Evolutionary conservation across 2,888 invertebrate genomes (phyloP), one percentile per base, ranked within the genome.

Genomic region (Drosophila mimetica): DNA sequence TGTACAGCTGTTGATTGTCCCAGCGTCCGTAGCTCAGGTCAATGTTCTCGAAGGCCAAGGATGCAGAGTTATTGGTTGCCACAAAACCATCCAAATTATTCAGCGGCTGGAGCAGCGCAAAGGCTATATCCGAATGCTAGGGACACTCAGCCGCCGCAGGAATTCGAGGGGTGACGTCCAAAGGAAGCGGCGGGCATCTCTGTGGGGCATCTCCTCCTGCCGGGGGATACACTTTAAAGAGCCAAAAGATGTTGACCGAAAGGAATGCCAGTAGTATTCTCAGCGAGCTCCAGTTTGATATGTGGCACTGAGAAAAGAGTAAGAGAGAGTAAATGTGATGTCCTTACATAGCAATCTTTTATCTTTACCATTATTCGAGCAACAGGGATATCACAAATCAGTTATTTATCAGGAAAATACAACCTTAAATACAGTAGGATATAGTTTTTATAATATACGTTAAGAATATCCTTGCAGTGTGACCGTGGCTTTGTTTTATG

Each of bases 1-100:
- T 95, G 90, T 94, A 96, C 13, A 94, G 90, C 16, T 94, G 93
- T 13, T 94, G 93, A 65, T 93, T 93, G 77, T 97, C 97, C 95
- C 96, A 96, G 74, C 96, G 93, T 1, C 96, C 96, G 18, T 95
- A 92, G 51, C 93, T 93, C 16, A 96, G 90, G 88, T 96, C 94
- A 18, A 96, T 90, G 60, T 93, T 92, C 9, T 93, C 91, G 54
- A 94, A 92, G 0, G 94, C 93, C n/a, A 89, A 67, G 46, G 60
- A 57, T 32, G 71, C 64, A 8, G 61, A 59, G 30, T 64, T 72
- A 16, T 71, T 66, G 14, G 47, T 51, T 9, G 13, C 18, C 50
- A 51, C 16, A 14, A 55, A 9, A 44, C 60, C 37, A 8, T 75
- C 71, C 6, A 65, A 7, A 14, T 13, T 55, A n/a, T 50, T 22